These are phyloP conservation scores for Notarius quadriscutis DNA, from an alignment of 2,113 vertebrate species.

Conservation along the genomic window DNA sequence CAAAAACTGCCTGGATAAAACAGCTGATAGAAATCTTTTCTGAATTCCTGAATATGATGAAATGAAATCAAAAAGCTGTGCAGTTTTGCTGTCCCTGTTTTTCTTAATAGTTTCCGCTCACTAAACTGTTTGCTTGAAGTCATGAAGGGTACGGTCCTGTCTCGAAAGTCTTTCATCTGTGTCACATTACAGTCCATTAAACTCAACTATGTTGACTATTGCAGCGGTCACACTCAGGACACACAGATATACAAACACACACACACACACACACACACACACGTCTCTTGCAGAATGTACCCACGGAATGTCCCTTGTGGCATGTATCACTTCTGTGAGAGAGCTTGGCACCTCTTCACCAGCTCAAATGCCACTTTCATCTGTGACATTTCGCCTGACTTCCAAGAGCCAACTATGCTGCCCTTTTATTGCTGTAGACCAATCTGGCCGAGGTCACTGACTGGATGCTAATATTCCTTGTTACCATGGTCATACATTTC, in stretches of 20 bases:
- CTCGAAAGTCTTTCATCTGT: constrained; percentile 29
- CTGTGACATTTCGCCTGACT: constrained; percentile 61
- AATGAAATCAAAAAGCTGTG: background rate
- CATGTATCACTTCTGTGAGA: constrained; percentile 58
- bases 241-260: constrained; percentile 29
- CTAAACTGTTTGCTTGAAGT: constrained; percentile 7
- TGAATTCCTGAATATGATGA: constrained; percentile 22
- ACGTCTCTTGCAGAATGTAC: constrained; percentile 5
- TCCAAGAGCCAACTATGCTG: constrained; percentile 45
- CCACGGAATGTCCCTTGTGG: constrained; percentile 49
- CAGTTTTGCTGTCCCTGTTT: background rate
- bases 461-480: constrained; percentile 49
- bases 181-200: constrained; percentile 41
- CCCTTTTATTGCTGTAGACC: constrained; percentile 47
- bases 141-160: background rate
- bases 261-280: constrained; percentile 26
- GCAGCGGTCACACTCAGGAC: constrained; percentile 19
- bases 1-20: background rate
- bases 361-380: constrained; percentile 53
- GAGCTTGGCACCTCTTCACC: constrained; percentile 37
- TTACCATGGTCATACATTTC: constrained; percentile 34
- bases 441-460: constrained; percentile 42
- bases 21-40: background rate
- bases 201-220: background rate
- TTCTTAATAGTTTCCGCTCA: constrained; percentile 25